Evolutionary conservation across 2,888 invertebrate species (phyloP), one percentile per base, ranked within the genome.

Genomic region (Desoria tigrina): DNA sequence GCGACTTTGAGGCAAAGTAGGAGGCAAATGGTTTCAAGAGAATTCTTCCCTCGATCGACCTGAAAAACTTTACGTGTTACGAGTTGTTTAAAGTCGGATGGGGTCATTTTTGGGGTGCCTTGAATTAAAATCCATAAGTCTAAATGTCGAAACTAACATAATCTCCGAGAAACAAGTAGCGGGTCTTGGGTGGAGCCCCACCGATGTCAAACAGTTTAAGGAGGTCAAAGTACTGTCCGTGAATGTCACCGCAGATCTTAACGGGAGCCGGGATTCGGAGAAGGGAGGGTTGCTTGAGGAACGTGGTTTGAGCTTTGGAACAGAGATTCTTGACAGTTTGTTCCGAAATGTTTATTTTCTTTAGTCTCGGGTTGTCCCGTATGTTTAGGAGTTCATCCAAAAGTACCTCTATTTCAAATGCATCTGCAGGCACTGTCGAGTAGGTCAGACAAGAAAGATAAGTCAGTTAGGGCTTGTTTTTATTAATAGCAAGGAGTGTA

Each of bases 201-300:
- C 81, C 79, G 51, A 79, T 79, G 65, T 83, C 82, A 77, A 84
- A 83, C 66, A 83, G 81, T 50, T 82, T 75, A 7, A 84, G 77
- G 27, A 84, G 79, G 72, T 84, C 84, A 62, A 81, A 80, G 76
- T 79, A 84, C 77, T 84, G 84, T 18, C 84, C 81, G 72, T 81
- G 84, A 27, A 84, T 83, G 73, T 84, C 84, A 7, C 84, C 84
- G 65, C 81, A 81, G 49, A 84, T 81, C 75, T 82, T 83, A 27
- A 84, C 80, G 1, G 84, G 84, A 2, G 82, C 79, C 60, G 79
- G 79, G 51, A 84, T 77, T 74, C 83, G 83, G 49, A 84, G 76
- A 24, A 84, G 77, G 79, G 82, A 82, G 11, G 83, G 81, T 77
- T 84, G 83, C 42, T 81, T 78, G 66, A 84, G 62, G 61, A 79